Percentiles rank a stretch among this genome's conserved stretches.
These are phyloP conservation scores for Schlechtendalia chinensis DNA, from an alignment of 1,140 invertebrate species.

Conservation along the genomic window DNA sequence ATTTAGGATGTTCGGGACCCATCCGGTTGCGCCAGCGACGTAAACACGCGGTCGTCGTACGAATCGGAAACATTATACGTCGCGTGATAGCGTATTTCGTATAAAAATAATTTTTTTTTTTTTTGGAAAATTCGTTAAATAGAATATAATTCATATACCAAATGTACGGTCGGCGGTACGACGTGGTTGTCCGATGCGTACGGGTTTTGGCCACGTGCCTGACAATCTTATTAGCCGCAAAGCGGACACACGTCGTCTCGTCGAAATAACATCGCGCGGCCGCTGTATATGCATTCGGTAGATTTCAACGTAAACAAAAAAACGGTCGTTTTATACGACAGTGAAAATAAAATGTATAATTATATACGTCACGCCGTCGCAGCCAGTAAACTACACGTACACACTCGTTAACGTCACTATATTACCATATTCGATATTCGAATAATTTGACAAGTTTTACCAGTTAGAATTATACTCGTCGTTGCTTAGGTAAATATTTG, in stretches of 20 bases:
- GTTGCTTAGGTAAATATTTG: not conserved
- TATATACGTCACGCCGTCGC: not conserved
- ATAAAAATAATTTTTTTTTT: too few species aligned
- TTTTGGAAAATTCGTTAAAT: not conserved
- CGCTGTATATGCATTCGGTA: not conserved
- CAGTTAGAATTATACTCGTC: not conserved
- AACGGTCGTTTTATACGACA: not conserved
- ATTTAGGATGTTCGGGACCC: too few species aligned
- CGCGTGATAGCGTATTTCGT: too few species aligned
- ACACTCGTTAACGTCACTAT: not conserved
- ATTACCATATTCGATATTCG: slow-evolving; percentile 10
- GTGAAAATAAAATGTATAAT: not conserved
- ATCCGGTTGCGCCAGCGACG: too few species aligned
- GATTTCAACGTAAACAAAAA: not conserved
- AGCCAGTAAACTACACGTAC: not conserved
- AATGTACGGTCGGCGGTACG: not conserved
- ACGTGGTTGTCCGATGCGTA: not conserved
- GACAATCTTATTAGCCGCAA: not conserved
- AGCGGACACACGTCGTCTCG: not conserved
- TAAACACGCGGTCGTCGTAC: too few species aligned
- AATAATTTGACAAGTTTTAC: slow-evolving; percentile 6
- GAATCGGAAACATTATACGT: too few species aligned
- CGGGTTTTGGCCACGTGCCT: not conserved
- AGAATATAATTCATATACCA: not conserved
- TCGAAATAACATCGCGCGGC: not conserved